These are phyloP conservation scores for Phyllotis vaccarum DNA, from an alignment of 2,797 vertebrate genomes.

Conservation along the genomic window DNA sequence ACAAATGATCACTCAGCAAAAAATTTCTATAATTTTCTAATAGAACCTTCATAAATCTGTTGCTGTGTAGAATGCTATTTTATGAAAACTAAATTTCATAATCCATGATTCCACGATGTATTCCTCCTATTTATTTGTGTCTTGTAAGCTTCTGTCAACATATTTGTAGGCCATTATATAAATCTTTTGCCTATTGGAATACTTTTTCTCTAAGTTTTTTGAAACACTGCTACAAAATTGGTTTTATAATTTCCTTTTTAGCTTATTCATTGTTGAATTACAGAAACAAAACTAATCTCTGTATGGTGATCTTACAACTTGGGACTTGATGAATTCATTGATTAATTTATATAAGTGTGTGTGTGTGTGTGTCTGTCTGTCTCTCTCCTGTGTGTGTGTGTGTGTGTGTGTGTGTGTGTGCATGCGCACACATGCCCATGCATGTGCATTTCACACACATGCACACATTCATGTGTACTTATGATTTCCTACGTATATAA, in stretches of 20 bases:
- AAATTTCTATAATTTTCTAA: not conserved
- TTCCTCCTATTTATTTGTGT: not conserved
- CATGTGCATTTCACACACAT: no score
- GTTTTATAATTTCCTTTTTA: not conserved
- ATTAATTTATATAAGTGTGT: not conserved
- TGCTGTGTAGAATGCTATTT: not conserved
- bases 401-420: no score
- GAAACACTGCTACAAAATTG: not conserved
- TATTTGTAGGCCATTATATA: not conserved
- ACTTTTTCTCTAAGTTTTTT: not conserved
- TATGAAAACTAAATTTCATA: not conserved
- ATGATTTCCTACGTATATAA: not conserved
- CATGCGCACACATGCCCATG: no score
- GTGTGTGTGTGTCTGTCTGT: no score
- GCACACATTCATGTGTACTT: not conserved
- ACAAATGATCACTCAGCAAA: no score
- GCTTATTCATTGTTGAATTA: not conserved
- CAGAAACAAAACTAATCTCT: not conserved
- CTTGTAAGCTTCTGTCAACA: not conserved
- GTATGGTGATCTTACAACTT: not conserved
- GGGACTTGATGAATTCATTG: not conserved
- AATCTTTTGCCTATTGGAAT: not conserved
- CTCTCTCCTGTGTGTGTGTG: no score
- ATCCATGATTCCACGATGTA: not conserved
- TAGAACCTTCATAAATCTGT: not conserved